Conservation (phyloP, 2,797 vertebrate species). For the Diplodus sargus region DNA sequence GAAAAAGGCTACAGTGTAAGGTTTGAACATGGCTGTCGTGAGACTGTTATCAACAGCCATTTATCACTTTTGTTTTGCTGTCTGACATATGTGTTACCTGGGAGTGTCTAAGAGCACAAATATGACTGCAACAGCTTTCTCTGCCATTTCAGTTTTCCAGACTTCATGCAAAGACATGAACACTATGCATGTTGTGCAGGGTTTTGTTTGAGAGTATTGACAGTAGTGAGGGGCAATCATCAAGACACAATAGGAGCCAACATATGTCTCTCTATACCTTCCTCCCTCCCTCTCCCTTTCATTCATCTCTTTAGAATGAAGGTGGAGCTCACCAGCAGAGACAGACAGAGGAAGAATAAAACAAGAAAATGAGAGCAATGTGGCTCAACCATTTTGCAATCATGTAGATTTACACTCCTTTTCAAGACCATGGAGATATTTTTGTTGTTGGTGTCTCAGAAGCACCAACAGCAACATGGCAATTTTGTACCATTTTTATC, state of each 20-base stretch:
- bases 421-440: constrained; percentile 20
- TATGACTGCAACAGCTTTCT: constrained; percentile 5
- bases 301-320: constrained; percentile 58
- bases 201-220: constrained; percentile 21
- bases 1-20: too few relatives aligned
- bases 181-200: constrained; percentile 16
- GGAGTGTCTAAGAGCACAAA: constrained; percentile 21
- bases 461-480: constrained; percentile 17
- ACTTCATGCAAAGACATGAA: constrained; percentile 37
- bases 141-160: constrained; percentile 23
- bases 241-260: constrained; percentile 55
- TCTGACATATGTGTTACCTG: not conserved
- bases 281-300: constrained; percentile 39
- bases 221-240: constrained; percentile 34
- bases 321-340: constrained; percentile 60
- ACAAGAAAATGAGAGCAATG: constrained; percentile 50
- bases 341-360: constrained; percentile 47
- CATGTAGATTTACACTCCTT: constrained; percentile 48
- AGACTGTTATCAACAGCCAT: not conserved
- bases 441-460: constrained; percentile 11
- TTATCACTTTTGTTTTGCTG: not conserved
- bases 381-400: constrained; percentile 51
- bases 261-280: constrained; percentile 51
- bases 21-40: too few relatives aligned
- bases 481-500: constrained; percentile 15